Conservation (phyloP, 2,113 vertebrate species). For the Cisticola juncidis region DNA sequence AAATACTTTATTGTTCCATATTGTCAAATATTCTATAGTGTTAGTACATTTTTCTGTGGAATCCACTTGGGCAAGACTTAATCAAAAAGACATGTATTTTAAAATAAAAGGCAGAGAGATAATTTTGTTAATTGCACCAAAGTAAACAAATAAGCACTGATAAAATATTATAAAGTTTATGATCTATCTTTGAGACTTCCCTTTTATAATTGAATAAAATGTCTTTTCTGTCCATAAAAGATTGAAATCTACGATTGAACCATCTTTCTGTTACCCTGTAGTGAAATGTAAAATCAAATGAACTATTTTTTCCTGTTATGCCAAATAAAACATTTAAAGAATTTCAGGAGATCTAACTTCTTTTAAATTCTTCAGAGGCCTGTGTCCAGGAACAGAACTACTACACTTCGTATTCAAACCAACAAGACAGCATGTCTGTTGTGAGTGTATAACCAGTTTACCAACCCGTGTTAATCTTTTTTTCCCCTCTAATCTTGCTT, state of each 20-base stretch:
- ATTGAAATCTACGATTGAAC: background rate
- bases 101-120: background rate
- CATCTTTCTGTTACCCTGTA: background rate
- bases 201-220: background rate
- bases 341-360: background rate
- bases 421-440: background rate
- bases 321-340: background rate
- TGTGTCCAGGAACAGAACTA: background rate
- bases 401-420: background rate
- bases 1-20: background rate
- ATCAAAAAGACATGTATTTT: background rate
- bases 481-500: background rate
- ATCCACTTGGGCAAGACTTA: background rate
- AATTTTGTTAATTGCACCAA: background rate
- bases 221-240: background rate
- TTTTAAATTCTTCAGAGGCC: background rate
- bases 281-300: background rate
- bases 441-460: background rate
- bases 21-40: background rate
- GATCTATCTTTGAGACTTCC: background rate
- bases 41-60: background rate
- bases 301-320: background rate
- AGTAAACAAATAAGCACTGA: background rate
- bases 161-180: background rate
- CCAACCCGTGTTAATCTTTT: rapidly evolving